phyloP scores from a whole-genome alignment of 2,113 vertebrate species.

The Stegastes partitus region DNA sequence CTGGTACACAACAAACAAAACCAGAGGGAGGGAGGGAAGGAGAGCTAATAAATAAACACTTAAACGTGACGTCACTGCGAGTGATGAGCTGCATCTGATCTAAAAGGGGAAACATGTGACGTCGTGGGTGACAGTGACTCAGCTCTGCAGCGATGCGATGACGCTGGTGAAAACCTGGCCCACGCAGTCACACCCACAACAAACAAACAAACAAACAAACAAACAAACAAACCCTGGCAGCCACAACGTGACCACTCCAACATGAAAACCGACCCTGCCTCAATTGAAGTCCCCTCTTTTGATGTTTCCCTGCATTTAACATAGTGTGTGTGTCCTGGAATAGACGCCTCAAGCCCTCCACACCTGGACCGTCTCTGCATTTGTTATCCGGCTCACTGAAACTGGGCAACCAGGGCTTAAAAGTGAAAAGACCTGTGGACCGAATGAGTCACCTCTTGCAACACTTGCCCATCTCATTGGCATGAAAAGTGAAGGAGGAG shows the following conservation, averaged over 20 bases:
- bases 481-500: constrained; percentile 13
- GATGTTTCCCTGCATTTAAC: not conserved
- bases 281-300: not conserved
- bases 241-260: constrained; percentile 6
- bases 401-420: constrained; percentile 3
- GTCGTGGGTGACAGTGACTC: constrained; percentile 34
- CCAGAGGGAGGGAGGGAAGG: not conserved
- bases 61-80: not conserved
- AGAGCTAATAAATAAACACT: constrained; percentile 5
- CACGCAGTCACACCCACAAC: constrained; percentile 47
- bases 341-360: not conserved
- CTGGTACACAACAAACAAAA: constrained; percentile 5
- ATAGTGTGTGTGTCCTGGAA: not conserved
- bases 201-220: constrained; percentile 11
- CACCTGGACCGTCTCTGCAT: not conserved
- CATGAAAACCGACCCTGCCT: constrained; percentile 17
- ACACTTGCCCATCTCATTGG: constrained; percentile 8
- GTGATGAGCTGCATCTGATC: constrained; percentile 25
- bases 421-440: constrained; percentile 6
- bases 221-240: constrained; percentile 15
- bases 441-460: constrained; percentile 33
- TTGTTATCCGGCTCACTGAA: constrained; percentile 34
- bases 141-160: constrained; percentile 23
- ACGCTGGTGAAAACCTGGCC: constrained; percentile 24
- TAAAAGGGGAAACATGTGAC: constrained; percentile 45